A percentile compares a stretch with the other conserved stretches of the same genome.
Evolutionary conservation across 2,888 invertebrate genomes (phyloP).

Genomic region (Zeuzera pyrina): DNA sequence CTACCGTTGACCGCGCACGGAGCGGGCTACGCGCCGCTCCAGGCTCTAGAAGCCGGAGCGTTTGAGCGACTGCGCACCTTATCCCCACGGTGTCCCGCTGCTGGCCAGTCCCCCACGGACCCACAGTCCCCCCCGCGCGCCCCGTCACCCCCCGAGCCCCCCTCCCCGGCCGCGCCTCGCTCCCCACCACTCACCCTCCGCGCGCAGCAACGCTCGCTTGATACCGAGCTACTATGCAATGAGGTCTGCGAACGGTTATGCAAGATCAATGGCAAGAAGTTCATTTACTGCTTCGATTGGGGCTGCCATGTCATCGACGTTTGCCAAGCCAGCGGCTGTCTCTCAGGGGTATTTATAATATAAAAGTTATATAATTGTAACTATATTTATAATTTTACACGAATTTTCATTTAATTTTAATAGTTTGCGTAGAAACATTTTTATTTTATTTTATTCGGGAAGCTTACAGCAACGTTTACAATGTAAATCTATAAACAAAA

Average conservation of each 20-base stretch:
- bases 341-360: constrained; percentile 50
- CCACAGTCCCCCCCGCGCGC: too few species aligned
- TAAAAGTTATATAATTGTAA: background rate
- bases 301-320: constrained; percentile 69
- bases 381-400: too few species aligned
- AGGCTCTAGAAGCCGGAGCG: constrained; percentile 71
- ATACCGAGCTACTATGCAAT: constrained; percentile 63
- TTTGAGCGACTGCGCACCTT: constrained; percentile 44
- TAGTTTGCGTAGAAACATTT: too few species aligned
- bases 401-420: too few species aligned
- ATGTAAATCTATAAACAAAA: too few species aligned
- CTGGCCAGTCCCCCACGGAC: too few species aligned
- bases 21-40: constrained; percentile 77
- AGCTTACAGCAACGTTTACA: too few species aligned
- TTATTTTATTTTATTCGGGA: too few species aligned
- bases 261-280: constrained; percentile 51
- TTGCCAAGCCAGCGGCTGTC: constrained; percentile 64
- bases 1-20: constrained; percentile 82
- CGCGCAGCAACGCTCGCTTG: constrained; percentile 57
- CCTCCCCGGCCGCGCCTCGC: too few species aligned
- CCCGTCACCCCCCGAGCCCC: too few species aligned
- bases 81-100: too few species aligned
- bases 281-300: constrained; percentile 70
- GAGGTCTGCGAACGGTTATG: constrained; percentile 65
- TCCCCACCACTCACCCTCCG: constrained; percentile 38